These are phyloP conservation scores for Umimayanthus chanpuru DNA, from an alignment of 92 coral and sea anemone genomes.

Conservation along the genomic window DNA sequence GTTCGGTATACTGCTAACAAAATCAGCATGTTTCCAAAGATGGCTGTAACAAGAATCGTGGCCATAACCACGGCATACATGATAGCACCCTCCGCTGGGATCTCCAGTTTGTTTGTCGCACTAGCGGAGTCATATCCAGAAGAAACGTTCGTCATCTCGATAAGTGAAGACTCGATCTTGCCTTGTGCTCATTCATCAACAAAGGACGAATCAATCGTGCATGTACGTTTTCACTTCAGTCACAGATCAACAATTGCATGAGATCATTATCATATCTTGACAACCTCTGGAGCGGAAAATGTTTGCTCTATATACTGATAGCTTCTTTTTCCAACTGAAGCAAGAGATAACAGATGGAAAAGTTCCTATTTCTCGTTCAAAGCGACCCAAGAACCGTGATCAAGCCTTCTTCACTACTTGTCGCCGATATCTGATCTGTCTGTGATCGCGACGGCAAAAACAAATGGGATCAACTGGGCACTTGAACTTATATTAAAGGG, in stretches of 20 bases:
- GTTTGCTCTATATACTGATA: neutral
- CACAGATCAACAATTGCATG: neutral
- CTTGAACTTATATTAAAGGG: neutral
- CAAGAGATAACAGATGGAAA: neutral
- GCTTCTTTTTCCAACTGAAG: neutral
- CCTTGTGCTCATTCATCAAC: neutral
- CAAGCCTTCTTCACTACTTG: neutral
- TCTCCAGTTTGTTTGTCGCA: neutral
- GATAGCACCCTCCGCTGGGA: constrained; percentile 12
- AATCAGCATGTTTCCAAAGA: constrained; percentile 80
- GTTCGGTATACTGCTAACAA: constrained; percentile 81
- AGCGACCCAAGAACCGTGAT: no score
- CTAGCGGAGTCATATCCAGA: neutral
- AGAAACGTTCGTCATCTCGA: neutral
- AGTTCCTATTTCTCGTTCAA: no score
- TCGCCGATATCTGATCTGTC: constrained; percentile 16
- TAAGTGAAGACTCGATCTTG: neutral
- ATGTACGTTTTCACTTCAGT: neutral
- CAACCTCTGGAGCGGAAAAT: neutral
- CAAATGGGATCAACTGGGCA: neutral
- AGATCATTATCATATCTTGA: neutral
- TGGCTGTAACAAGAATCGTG: constrained; percentile 62
- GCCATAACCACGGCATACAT: constrained; percentile 67
- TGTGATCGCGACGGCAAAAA: neutral
- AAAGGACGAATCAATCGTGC: neutral